Percentiles rank a stretch among this genome's conserved stretches.
phyloP scores from a whole-genome alignment of 2,888 invertebrate species.

The Lordiphosa fenestrarum region DNA sequence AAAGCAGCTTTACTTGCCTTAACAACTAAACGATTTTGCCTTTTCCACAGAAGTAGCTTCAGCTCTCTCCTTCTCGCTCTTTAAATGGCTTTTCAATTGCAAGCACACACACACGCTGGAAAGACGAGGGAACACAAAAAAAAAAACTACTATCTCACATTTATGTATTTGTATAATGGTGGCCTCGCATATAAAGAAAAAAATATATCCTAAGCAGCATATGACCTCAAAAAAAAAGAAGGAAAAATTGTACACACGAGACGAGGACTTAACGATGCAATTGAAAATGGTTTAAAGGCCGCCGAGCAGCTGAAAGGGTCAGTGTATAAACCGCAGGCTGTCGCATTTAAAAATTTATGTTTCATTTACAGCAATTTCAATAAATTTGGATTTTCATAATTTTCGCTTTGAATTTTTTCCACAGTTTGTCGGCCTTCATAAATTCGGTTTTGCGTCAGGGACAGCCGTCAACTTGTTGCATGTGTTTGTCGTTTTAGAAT shows the following conservation, averaged over 20 bases:
- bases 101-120: conserved; percentile 28
- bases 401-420: conserved; percentile 14
- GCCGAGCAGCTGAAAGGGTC: not conserved
- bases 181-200: conserved; percentile 4
- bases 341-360: conserved; percentile 54
- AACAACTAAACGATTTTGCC: too few relatives aligned
- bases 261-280: conserved; percentile 49
- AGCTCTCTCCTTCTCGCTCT: conserved; percentile 20
- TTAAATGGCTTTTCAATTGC: conserved; percentile 67
- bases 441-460: conserved; percentile 63
- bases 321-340: conserved; percentile 8
- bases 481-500: not conserved
- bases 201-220: conserved; percentile 37
- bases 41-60: not conserved
- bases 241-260: conserved; percentile 1
- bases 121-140: conserved; percentile 2
- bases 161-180: conserved; percentile 12
- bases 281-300: conserved; percentile 43
- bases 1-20: too few relatives aligned
- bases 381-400: conserved; percentile 55
- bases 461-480: conserved; percentile 71
- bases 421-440: conserved; percentile 54
- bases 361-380: conserved; percentile 71
- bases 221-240: conserved; percentile 44
- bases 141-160: conserved; percentile 23